A percentile compares a stretch with the other conserved stretches of the same genome.
Conservation (phyloP, 1,140 invertebrate species). For the Drosophila ohnishii region DNA sequence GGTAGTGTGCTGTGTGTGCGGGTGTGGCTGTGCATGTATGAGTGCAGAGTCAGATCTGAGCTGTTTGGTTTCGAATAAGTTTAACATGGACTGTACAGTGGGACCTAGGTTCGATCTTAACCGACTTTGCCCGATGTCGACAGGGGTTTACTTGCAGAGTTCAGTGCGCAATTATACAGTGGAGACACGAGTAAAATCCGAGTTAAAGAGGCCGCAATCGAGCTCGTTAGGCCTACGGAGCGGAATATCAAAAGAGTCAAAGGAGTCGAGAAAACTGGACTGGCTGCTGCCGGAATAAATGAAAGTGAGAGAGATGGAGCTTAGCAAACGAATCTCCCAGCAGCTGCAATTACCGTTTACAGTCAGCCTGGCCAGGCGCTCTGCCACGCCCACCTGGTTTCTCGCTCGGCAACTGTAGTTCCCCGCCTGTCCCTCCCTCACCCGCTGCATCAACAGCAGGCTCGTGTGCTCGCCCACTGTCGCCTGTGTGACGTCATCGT, state of each 20-base stretch:
- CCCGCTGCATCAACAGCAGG: conserved; percentile 84
- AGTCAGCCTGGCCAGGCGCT: conserved; percentile 87
- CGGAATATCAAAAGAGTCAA: conserved; percentile 35
- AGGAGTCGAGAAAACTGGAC: conserved; percentile 34
- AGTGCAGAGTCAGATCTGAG: conserved; percentile 57
- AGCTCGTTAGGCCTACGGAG: conserved; percentile 53
- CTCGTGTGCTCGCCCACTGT: conserved; percentile 83
- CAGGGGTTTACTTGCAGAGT: conserved; percentile 6
- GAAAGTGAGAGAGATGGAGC: conserved; percentile 20
- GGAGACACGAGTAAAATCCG: conserved; percentile 1
- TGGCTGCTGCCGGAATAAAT: conserved; percentile 17
- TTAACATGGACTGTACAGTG: conserved; percentile 8
- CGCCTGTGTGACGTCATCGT: conserved; percentile 83
- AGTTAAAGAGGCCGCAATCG: conserved; percentile 49
- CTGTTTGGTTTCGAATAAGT: conserved; percentile 49
- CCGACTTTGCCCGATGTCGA: conserved; percentile 47
- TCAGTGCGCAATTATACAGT: conserved; percentile 24
- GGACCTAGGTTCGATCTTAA: conserved; percentile 51
- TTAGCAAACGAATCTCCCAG: conserved; percentile 3
- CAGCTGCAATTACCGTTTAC: conserved; percentile 87
- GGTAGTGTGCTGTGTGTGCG: conserved; percentile 32
- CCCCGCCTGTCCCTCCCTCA: conserved; percentile 87
- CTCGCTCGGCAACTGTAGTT: conserved; percentile 91
- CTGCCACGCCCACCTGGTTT: conserved; percentile 89
- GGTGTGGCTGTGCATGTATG: conserved; percentile 26